Conservation (phyloP, 1,140 invertebrate species). For the Leptinotarsa defecta region DNA sequence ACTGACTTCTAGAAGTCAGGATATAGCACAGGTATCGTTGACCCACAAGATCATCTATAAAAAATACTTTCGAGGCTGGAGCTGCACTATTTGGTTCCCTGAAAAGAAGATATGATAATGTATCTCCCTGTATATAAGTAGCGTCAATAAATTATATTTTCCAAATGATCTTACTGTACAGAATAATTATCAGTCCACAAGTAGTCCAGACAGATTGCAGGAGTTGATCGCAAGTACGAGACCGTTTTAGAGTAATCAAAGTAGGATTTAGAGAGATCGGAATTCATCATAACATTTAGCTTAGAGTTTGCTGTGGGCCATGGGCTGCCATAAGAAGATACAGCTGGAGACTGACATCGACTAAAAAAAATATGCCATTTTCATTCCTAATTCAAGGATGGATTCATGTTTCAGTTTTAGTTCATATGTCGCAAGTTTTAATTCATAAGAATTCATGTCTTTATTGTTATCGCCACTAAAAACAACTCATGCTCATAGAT, state of each 20-base stretch:
- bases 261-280: conserved; percentile 34
- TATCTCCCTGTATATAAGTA: background rate
- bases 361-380: conserved; percentile 38
- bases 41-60: conserved; percentile 80
- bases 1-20: conserved; percentile 66
- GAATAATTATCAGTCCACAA: conserved; percentile 78
- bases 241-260: conserved; percentile 44
- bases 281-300: conserved; percentile 13
- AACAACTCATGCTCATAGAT: too few relatives aligned
- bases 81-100: conserved; percentile 57
- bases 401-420: too few relatives aligned
- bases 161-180: conserved; percentile 35
- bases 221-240: conserved; percentile 59
- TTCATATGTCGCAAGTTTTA: too few relatives aligned
- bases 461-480: too few relatives aligned
- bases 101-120: conserved; percentile 34
- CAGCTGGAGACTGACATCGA: conserved; percentile 50
- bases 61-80: conserved; percentile 77
- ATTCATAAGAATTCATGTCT: too few relatives aligned
- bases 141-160: conserved; percentile 7
- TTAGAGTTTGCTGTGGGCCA: conserved; percentile 33
- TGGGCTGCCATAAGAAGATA: conserved; percentile 41
- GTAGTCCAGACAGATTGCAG: conserved; percentile 85
- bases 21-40: conserved; percentile 85
- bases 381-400: too few relatives aligned